phyloP scores from a whole-genome alignment of 2,888 invertebrate genomes.

The Lordiphosa fenestrarum region DNA sequence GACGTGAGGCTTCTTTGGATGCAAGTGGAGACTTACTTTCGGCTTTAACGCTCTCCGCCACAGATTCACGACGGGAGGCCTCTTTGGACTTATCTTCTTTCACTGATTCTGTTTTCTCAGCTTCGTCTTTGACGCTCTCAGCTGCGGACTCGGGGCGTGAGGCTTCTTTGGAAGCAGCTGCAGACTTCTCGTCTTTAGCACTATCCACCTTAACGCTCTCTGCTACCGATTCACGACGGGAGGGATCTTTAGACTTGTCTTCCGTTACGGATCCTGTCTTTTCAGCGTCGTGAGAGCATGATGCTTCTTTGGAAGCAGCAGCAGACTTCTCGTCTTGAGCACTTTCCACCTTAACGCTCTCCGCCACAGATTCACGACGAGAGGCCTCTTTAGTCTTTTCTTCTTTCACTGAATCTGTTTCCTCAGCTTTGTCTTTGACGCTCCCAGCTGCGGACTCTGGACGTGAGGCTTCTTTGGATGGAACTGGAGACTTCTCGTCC shows the following conservation, averaged over 20 bases:
- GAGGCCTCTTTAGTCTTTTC: slow-evolving; percentile 43
- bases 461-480: not conserved
- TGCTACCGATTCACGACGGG: slow-evolving; percentile 17
- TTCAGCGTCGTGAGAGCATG: slow-evolving; percentile 29
- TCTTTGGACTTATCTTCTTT: slow-evolving; percentile 11
- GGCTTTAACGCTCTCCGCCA: slow-evolving; percentile 2
- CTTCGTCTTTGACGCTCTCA: slow-evolving; percentile 19
- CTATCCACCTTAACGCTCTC: too few species aligned
- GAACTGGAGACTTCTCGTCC: too few species aligned
- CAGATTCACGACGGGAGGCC: slow-evolving; percentile 14
- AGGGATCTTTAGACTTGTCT: slow-evolving; percentile 7
- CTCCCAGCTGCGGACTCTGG: slow-evolving; percentile 28
- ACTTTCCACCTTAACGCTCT: too few species aligned
- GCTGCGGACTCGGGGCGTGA: slow-evolving; percentile 38
- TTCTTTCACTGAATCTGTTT: not conserved
- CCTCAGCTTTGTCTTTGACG: slow-evolving; percentile 6
- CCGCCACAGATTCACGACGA: slow-evolving; percentile 60
- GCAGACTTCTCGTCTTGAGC: too few species aligned
- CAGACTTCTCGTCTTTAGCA: slow-evolving; percentile 12
- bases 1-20: slow-evolving; percentile 36
- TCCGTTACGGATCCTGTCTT: not conserved
- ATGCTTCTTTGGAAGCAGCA: slow-evolving; percentile 16
- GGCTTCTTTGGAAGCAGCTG: slow-evolving; percentile 15
- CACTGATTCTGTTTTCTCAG: slow-evolving; percentile 8
- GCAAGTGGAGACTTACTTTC: slow-evolving; percentile 18